A percentile compares a stretch with the other conserved stretches of the same genome.
These are phyloP conservation scores for Apodemus speciosus DNA, from an alignment of 2,113 vertebrate species.

Conservation along the genomic window DNA sequence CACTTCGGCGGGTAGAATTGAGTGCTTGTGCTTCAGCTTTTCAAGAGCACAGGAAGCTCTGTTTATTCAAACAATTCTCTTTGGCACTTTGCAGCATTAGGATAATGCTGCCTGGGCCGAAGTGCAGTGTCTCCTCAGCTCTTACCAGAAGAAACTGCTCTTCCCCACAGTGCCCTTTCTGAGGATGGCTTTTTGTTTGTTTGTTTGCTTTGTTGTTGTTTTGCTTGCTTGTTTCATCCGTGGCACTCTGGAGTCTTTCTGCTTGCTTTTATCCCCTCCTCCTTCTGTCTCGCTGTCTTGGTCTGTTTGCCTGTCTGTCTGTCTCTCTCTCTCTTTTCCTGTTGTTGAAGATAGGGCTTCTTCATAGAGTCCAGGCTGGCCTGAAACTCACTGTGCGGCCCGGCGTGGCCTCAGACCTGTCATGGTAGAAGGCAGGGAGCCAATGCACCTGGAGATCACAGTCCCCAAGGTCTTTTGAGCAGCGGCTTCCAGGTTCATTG, in stretches of 20 bases:
- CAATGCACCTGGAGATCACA: too few species aligned
- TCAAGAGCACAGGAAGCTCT: conserved; percentile 26
- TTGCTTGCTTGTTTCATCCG: not conserved
- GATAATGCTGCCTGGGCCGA: not conserved
- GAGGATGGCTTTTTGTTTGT: not conserved
- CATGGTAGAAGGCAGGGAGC: not conserved
- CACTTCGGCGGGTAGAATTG: conserved; percentile 57
- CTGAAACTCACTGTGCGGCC: not conserved
- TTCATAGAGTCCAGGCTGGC: not conserved
- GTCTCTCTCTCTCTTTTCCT: too few species aligned
- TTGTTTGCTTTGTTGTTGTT: not conserved
- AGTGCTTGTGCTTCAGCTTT: conserved; percentile 28
- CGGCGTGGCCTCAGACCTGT: not conserved
- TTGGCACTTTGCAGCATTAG: conserved; percentile 37
- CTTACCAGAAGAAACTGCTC: rapidly evolving
- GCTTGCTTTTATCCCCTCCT: not conserved
- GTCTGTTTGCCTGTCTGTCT: too few species aligned
- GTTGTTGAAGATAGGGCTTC: not conserved
- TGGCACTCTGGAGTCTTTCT: not conserved
- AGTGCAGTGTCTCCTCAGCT: not conserved
- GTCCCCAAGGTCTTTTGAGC: not conserved
- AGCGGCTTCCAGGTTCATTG: not conserved
- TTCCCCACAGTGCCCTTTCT: not conserved
- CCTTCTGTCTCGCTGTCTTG: too few species aligned
- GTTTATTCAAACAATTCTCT: conserved; percentile 54